These are phyloP conservation scores for Sepioteuthis lessoniana DNA, from an alignment of 2,888 invertebrate species.

Conservation along the genomic window DNA sequence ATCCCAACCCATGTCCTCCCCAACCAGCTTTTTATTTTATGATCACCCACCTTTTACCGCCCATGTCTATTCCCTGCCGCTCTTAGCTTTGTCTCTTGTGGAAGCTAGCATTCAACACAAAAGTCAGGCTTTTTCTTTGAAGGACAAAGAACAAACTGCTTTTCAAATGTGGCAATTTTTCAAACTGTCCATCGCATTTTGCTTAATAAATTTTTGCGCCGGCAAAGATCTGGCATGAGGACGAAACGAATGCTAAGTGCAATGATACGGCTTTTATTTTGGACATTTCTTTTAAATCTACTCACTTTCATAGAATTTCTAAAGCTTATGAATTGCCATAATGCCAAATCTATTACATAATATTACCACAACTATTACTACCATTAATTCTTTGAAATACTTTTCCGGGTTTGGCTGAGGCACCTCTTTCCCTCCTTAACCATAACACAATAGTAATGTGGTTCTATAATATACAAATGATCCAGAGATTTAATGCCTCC, in stretches of 20 bases:
- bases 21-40: conserved; percentile 13
- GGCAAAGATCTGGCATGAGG: background rate
- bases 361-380: background rate
- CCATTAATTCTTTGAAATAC: background rate
- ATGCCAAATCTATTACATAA: conserved; percentile 4
- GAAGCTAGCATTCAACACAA: background rate
- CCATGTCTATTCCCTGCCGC: background rate
- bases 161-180: conserved; percentile 20
- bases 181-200: conserved; percentile 17
- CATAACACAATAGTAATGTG: background rate
- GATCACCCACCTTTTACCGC: background rate
- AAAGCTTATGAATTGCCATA: background rate
- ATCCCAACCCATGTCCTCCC: conserved; percentile 1
- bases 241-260: background rate
- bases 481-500: background rate
- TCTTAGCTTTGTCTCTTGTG: background rate
- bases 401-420: background rate
- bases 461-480: background rate
- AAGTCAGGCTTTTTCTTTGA: conserved; percentile 9
- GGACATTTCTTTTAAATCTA: background rate
- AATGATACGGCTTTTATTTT: background rate
- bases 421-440: background rate
- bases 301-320: background rate
- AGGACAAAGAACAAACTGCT: conserved; percentile 1
- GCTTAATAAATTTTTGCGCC: background rate